phyloP scores from a whole-genome alignment of 2,888 invertebrate species.

The Falcaria lacertinaria region DNA sequence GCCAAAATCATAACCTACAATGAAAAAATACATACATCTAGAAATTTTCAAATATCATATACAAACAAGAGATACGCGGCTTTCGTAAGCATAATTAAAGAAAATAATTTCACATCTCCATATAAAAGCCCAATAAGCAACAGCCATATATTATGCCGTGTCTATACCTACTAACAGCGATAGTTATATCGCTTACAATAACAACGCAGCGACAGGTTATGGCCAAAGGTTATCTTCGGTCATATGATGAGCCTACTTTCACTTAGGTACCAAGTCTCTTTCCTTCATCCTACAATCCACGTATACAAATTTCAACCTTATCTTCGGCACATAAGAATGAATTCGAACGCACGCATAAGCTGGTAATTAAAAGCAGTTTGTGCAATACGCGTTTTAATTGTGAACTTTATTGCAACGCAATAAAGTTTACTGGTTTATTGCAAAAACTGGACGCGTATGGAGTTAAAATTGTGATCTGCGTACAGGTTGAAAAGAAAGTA shows the following conservation, averaged over 20 bases:
- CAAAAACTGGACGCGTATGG: conserved; percentile 3
- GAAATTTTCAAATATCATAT: too few relatives aligned
- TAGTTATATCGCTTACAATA: conserved; percentile 61
- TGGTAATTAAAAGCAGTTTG: conserved; percentile 8
- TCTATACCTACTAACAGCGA: conserved; percentile 42
- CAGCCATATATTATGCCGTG: conserved; percentile 11
- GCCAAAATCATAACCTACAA: too few relatives aligned
- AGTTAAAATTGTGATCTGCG: conserved; percentile 2
- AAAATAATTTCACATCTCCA: not conserved
- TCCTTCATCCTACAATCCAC: conserved; percentile 11
- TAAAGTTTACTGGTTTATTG: conserved; percentile 19
- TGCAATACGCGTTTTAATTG: conserved; percentile 22
- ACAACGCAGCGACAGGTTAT: conserved; percentile 56
- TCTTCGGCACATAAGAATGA: not conserved
- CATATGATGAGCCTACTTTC: conserved; percentile 69
- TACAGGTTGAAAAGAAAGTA: conserved; percentile 3
- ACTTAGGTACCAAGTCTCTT: conserved; percentile 42
- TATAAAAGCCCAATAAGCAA: not conserved
- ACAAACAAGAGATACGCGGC: too few relatives aligned
- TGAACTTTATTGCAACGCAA: conserved; percentile 22
- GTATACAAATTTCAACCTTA: conserved; percentile 17
- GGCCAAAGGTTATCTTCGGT: conserved; percentile 66
- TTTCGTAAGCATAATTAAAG: not conserved
- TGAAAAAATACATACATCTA: too few relatives aligned
- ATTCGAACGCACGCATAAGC: not conserved